phyloP scores from a whole-genome alignment of 2,113 vertebrate species.

The Terrapene triunguis region DNA sequence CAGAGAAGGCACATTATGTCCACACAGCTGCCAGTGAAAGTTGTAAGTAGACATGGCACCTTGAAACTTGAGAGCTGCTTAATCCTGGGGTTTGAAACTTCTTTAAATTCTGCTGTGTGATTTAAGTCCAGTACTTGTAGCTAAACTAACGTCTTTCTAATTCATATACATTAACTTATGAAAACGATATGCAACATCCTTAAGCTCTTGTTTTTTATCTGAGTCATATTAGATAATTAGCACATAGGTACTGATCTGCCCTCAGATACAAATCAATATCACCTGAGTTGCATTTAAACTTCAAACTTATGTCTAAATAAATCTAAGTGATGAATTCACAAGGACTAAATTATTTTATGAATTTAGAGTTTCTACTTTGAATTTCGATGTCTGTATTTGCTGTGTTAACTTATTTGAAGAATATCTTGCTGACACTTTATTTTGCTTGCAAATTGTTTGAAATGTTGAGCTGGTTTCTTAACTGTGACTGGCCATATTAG shows the following conservation, averaged over 20 bases:
- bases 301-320: not conserved
- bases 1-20: not conserved
- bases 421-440: not conserved
- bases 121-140: not conserved
- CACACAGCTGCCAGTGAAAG: not conserved
- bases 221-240: not conserved
- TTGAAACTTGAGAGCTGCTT: not conserved
- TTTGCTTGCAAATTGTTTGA: conserved; percentile 44
- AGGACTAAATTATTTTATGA: not conserved
- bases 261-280: not conserved
- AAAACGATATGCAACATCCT: not conserved
- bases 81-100: not conserved
- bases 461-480: conserved; percentile 24
- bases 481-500: not conserved
- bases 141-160: not conserved
- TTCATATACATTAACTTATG: not conserved
- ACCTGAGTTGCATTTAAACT: not conserved
- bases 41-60: not conserved
- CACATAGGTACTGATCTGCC: not conserved
- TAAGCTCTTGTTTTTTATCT: not conserved
- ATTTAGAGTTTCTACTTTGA: conserved; percentile 11
- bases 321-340: not conserved
- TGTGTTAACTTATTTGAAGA: conserved; percentile 28
- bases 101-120: not conserved
- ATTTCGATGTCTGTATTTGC: conserved; percentile 14